Evolutionary conservation across 2,888 invertebrate species (phyloP).

Genomic region (Dermolepida albohirtum): DNA sequence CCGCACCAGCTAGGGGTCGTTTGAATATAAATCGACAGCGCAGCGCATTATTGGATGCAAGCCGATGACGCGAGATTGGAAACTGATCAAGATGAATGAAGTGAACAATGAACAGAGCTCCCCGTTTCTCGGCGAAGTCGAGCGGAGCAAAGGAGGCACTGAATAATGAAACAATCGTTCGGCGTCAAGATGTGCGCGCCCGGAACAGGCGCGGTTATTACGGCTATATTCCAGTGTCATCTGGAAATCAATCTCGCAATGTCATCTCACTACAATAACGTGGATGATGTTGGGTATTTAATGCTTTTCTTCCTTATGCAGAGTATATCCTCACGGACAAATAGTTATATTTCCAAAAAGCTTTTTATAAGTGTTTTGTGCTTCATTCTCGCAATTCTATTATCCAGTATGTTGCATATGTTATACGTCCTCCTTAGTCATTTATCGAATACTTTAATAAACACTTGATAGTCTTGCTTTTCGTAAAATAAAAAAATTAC

Average conservation of each 20-base stretch:
- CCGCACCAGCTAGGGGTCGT: constrained; percentile 46
- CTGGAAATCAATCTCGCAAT: constrained; percentile 25
- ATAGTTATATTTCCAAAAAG: no score
- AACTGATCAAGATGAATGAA: constrained; percentile 62
- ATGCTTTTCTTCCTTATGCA: background rate
- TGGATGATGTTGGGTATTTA: constrained; percentile 9
- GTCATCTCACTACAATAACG: constrained; percentile 6
- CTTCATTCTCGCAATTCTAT: no score
- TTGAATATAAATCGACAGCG: constrained; percentile 55
- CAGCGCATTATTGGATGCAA: constrained; percentile 51
- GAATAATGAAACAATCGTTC: constrained; percentile 52
- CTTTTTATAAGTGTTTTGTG: no score
- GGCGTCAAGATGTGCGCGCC: constrained; percentile 33
- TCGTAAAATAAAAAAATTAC: no score
- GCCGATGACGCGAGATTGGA: constrained; percentile 59
- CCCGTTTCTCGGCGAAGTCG: constrained; percentile 3
- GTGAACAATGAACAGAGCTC: constrained; percentile 46
- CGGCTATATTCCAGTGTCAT: constrained; percentile 21
- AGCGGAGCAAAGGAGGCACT: constrained; percentile 44
- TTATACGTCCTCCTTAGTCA: no score
- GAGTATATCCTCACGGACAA: no score
- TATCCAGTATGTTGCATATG: no score
- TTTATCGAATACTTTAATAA: no score
- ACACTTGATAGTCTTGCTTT: no score
- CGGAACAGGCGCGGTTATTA: constrained; percentile 27